A percentile compares a stretch with the other conserved stretches of the same genome.
phyloP scores from a whole-genome alignment of 2,888 invertebrate species.

The Hydrotaea diabolus region DNA sequence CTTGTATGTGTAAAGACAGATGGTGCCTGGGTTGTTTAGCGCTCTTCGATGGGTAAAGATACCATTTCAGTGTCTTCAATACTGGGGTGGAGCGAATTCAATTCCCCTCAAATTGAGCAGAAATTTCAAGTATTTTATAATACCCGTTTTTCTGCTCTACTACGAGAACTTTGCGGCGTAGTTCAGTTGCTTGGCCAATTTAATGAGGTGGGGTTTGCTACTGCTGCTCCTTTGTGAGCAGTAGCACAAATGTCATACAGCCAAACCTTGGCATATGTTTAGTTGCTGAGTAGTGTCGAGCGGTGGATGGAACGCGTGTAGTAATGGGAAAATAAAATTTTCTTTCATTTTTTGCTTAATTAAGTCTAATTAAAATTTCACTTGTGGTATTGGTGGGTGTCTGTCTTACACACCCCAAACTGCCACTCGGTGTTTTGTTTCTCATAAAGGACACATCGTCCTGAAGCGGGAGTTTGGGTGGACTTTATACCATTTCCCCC shows the following conservation, averaged over 20 bases:
- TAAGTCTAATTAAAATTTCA: conserved; percentile 65
- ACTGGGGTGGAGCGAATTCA: background rate
- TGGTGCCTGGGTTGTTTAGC: background rate
- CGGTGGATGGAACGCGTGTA: background rate
- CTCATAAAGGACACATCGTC: background rate
- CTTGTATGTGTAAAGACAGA: background rate
- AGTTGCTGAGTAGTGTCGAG: background rate
- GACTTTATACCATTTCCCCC: background rate
- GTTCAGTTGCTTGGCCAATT: conserved; percentile 16
- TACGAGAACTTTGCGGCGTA: background rate
- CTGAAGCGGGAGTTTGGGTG: background rate
- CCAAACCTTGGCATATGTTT: background rate
- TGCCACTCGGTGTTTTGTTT: background rate
- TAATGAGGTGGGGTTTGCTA: background rate
- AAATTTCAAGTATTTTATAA: conserved; percentile 60
- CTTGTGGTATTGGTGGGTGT: conserved; percentile 44
- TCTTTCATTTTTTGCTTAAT: conserved; percentile 63
- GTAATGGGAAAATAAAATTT: conserved; percentile 50
- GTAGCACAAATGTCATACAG: background rate
- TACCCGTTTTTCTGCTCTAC: background rate
- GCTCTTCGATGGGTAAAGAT: background rate
- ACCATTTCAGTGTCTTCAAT: background rate
- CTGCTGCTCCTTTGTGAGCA: background rate
- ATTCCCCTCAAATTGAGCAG: conserved; percentile 61
- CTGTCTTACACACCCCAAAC: background rate